phyloP scores from a whole-genome alignment of 1,140 invertebrate genomes.

The Apis dorsata region DNA sequence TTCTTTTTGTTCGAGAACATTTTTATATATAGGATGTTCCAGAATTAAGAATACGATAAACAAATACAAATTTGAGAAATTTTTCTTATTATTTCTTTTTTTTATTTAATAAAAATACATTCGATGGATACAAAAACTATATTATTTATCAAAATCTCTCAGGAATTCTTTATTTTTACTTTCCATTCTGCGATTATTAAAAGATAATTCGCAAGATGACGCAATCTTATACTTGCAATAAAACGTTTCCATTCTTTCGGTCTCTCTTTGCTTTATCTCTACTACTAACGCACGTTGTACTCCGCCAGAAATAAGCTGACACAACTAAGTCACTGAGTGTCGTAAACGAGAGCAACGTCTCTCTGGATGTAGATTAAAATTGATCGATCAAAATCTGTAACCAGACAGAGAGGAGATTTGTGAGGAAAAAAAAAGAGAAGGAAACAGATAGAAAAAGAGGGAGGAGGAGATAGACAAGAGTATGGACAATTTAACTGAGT shows the following conservation, averaged over 20 bases:
- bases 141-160: no score
- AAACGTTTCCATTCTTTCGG: no score
- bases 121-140: no score
- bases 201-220: no score
- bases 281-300: not conserved
- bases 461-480: not conserved
- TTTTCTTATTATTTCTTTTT: not conserved
- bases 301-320: not conserved
- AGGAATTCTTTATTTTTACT: no score
- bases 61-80: not conserved
- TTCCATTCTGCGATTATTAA: no score
- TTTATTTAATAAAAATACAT: no score
- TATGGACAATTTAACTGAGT: slow-evolving; percentile 57
- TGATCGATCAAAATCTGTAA: slow-evolving; percentile 66
- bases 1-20: not conserved
- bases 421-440: not conserved
- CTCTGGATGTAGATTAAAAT: slow-evolving; percentile 52
- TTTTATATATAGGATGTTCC: not conserved
- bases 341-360: slow-evolving; percentile 41
- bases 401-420: not conserved
- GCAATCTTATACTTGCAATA: no score
- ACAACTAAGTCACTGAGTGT: no score
- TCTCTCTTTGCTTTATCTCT: no score
- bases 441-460: no score
- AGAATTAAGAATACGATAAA: no score